Evolutionary conservation across 2,888 invertebrate genomes (phyloP).

Genomic region (Drosophila monieri): DNA sequence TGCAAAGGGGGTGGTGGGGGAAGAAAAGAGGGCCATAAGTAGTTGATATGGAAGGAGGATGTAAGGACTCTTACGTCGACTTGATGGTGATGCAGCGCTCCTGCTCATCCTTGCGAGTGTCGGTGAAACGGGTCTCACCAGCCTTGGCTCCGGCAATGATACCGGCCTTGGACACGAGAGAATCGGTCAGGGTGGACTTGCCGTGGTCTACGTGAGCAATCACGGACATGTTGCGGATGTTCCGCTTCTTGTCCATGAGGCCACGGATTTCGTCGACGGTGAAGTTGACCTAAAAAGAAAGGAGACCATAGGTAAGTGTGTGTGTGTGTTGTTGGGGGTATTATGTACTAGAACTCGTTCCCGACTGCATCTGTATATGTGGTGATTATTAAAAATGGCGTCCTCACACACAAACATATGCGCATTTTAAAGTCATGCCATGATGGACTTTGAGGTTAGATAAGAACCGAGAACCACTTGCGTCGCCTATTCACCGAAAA

Average conservation of each 20-base stretch:
- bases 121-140: slow-evolving; percentile 99
- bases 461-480: slow-evolving; percentile 51
- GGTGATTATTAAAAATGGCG: slow-evolving; percentile 71
- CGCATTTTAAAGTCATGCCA: slow-evolving; percentile 21
- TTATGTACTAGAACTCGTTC: slow-evolving; percentile 21
- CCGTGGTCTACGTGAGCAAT: slow-evolving; percentile 99
- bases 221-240: slow-evolving; percentile 99
- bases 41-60: not conserved
- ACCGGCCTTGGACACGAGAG: slow-evolving; percentile 98
- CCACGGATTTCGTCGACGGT: slow-evolving; percentile 99
- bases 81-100: slow-evolving; percentile 99
- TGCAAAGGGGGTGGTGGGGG: slow-evolving; percentile 84
- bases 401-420: slow-evolving; percentile 34
- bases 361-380: slow-evolving; percentile 5
- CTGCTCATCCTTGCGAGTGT: slow-evolving; percentile 99
- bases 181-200: slow-evolving; percentile 99
- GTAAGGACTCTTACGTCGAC: slow-evolving; percentile 88
- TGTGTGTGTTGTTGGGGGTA: not conserved
- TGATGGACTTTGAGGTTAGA: slow-evolving; percentile 69
- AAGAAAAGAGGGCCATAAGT: not conserved
- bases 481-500: slow-evolving; percentile 34
- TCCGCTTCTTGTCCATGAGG: slow-evolving; percentile 99
- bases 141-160: slow-evolving; percentile 99
- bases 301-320: not conserved
- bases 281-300: slow-evolving; percentile 96